phyloP scores from a whole-genome alignment of 2,113 vertebrate species.

The Pachypanchax playfairii region DNA sequence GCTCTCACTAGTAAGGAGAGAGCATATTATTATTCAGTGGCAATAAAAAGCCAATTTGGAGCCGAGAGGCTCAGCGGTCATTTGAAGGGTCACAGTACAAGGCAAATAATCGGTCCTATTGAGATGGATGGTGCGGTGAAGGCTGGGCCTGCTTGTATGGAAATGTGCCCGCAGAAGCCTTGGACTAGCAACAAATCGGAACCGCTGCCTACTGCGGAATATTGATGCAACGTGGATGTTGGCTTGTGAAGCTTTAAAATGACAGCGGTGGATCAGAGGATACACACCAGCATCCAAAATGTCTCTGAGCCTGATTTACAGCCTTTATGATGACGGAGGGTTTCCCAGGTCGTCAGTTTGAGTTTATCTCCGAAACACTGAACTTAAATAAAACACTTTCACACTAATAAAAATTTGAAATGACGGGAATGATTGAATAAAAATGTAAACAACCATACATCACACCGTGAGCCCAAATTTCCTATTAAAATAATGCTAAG shows the following conservation, averaged over 20 bases:
- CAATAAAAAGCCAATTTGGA: conserved; percentile 78
- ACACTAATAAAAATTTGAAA: too few species aligned
- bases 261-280: conserved; percentile 24
- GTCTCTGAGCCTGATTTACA: conserved; percentile 5
- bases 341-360: conserved; percentile 2
- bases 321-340: conserved; percentile 19
- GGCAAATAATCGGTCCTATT: conserved; percentile 65
- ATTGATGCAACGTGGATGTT: conserved; percentile 33
- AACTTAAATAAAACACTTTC: too few species aligned
- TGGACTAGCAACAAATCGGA: conserved; percentile 55
- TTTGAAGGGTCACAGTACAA: conserved; percentile 73
- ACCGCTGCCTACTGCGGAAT: conserved; percentile 35
- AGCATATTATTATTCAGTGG: conserved; percentile 76
- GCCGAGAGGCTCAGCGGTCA: conserved; percentile 63
- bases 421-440: too few species aligned
- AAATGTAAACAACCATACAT: too few species aligned
- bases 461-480: too few species aligned
- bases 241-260: conserved; percentile 26
- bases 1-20: conserved; percentile 87
- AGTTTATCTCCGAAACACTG: too few species aligned
- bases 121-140: conserved; percentile 67
- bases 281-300: conserved; percentile 17
- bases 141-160: conserved; percentile 55
- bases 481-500: too few species aligned
- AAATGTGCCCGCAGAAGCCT: conserved; percentile 63